A percentile compares a stretch with the other conserved stretches of the same genome.
Conservation (phyloP, 2,888 invertebrate genomes). For the Peribatodes rhomboidaria region DNA sequence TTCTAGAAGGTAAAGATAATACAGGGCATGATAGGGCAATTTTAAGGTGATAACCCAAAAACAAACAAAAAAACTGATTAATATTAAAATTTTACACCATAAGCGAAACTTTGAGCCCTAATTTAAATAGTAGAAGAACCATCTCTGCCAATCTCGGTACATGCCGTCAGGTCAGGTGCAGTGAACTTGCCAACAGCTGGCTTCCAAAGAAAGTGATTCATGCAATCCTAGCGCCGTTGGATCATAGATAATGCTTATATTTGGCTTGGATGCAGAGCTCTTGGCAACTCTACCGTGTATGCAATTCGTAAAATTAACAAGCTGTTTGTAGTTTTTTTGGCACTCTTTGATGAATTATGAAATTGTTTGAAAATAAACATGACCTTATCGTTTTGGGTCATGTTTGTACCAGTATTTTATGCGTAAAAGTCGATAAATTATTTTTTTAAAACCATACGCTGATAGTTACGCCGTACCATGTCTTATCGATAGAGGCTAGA, state of each 20-base stretch:
- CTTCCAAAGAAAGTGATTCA: slow-evolving; percentile 65
- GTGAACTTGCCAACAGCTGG: slow-evolving; percentile 70
- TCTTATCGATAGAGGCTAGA: too few relatives aligned
- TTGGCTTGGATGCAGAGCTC: slow-evolving; percentile 38
- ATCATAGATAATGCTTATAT: slow-evolving; percentile 51
- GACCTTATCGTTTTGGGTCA: background rate
- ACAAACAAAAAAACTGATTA: too few relatives aligned
- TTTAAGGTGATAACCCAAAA: too few relatives aligned
- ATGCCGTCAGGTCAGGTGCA: slow-evolving; percentile 56
- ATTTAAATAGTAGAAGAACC: background rate
- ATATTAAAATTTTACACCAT: too few relatives aligned
- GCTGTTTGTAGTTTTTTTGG: slow-evolving; percentile 14
- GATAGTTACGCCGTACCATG: too few relatives aligned
- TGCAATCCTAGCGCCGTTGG: slow-evolving; percentile 48
- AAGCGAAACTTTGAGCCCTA: background rate
- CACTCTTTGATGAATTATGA: background rate
- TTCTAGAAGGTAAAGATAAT: too few relatives aligned
- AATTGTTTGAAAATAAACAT: slow-evolving; percentile 5
- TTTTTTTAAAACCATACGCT: too few relatives aligned
- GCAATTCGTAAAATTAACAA: slow-evolving; percentile 31
- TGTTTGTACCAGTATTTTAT: too few relatives aligned
- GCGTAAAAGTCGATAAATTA: too few relatives aligned
- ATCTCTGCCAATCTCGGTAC: slow-evolving; percentile 19
- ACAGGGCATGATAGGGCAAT: too few relatives aligned
- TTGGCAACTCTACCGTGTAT: slow-evolving; percentile 26